Base-by-base conservation (phyloP, 2,797 vertebrate genomes). In the Perodicticus potto region DNA sequence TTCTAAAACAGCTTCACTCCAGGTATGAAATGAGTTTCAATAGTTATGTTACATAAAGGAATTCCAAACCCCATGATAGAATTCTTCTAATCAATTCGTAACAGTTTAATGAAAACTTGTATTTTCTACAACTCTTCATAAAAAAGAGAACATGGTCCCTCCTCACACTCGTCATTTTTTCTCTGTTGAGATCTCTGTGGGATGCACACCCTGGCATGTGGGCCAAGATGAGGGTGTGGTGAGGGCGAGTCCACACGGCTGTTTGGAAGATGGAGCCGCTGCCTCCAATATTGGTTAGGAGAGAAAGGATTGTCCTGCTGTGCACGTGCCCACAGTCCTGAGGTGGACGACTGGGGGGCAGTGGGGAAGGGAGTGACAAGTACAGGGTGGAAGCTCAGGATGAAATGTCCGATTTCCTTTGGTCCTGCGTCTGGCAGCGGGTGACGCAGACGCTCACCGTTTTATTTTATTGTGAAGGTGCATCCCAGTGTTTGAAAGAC, bases 1-100 rank as follows among this genome's bases (percentile, higher is more conserved):
- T 40, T 86, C 85, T 69, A 57, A 96, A 93, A 84, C 8, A 89
- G n/a, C 69, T 87, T 96, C 19, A 45, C 3, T 81, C 19, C 72
- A 59, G 12, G 9, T 63, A 88, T 55, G 3, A 86, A 86, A 85
- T 92, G 84, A 94, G 83, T 95, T 84, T 86, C 23, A 84, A 10
- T 11, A 43, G 34, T 63, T 73, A 57, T 7, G 22, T n/a, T 43
- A 11, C 45, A 2, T 92, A 22, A 11, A 78, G 32, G 84, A 87
- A 82, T 92, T 78, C 49, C 49, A 74, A 84, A 65, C n/a, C 11
- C 29, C 22, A 1, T 23, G 12, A 78, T 89, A 90, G 74, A 74
- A 89, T 37, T 57, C 4, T 77, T 90, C 37, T 32, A 81, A 86
- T 72, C 20, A 90, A 43, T 86, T 78, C 57, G 3, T 49, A 40